A percentile compares a stretch with the other conserved stretches of the same genome.
phyloP scores from a whole-genome alignment of 1,140 invertebrate species.

The Leptestheria dahalacensis region DNA sequence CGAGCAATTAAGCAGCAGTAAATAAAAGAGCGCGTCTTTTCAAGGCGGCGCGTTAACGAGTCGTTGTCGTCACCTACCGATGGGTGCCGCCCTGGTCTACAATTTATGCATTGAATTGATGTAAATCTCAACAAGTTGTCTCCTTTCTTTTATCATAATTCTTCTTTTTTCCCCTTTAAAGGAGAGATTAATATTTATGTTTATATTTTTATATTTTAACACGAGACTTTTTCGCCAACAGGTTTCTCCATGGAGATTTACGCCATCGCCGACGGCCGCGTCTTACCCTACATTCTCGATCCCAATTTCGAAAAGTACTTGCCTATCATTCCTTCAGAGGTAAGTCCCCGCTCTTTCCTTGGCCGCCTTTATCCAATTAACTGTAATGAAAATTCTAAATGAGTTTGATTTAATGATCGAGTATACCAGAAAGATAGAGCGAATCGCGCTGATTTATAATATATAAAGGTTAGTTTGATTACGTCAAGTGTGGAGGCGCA shows the following conservation, averaged over 20 bases:
- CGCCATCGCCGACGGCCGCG: constrained; percentile 67
- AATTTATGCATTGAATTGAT: neutral
- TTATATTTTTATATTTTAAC: no score
- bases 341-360: constrained; percentile 28
- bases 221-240: constrained; percentile 25
- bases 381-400: neutral
- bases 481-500: no score
- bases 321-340: constrained; percentile 76
- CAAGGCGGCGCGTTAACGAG: neutral
- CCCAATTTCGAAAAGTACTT: constrained; percentile 76
- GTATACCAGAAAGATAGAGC: no score
- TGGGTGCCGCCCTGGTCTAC: neutral
- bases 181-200: no score
- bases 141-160: neutral
- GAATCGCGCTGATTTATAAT: no score
- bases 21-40: no score
- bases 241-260: constrained; percentile 74
- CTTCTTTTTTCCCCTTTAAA: no score
- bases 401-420: no score
- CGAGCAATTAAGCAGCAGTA: neutral
- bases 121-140: neutral
- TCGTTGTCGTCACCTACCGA: neutral
- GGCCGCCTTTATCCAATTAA: no score
- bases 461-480: no score
- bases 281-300: constrained; percentile 67